phyloP scores from a whole-genome alignment of 2,797 vertebrate species.

The Phyllotis vaccarum region DNA sequence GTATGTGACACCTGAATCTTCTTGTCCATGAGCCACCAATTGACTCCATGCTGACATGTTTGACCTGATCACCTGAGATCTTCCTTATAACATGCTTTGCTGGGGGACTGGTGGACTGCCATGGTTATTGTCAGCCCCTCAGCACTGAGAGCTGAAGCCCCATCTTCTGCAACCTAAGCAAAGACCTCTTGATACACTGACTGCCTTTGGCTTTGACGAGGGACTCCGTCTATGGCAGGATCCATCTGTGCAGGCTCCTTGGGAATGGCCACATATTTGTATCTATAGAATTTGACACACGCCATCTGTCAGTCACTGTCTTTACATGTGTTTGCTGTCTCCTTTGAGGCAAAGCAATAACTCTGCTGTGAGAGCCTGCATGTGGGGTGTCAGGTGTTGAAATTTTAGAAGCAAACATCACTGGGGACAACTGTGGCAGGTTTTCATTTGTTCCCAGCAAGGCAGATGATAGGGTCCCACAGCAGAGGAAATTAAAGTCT shows the following conservation, averaged over 20 bases:
- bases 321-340: constrained; percentile 64
- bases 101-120: neutral
- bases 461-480: constrained; percentile 84
- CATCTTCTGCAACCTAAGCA: neutral
- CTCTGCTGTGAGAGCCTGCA: constrained; percentile 74
- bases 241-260: constrained; percentile 28
- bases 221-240: neutral
- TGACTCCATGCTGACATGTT: neutral
- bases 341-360: constrained; percentile 78
- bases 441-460: constrained; percentile 86
- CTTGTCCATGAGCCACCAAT: neutral
- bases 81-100: neutral
- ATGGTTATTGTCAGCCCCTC: neutral
- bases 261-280: constrained; percentile 35
- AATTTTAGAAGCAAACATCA: constrained; percentile 84
- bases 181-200: neutral
- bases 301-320: constrained; percentile 77
- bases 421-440: constrained; percentile 89
- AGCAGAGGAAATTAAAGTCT: constrained; percentile 89
- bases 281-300: constrained; percentile 68
- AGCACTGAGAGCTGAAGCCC: neutral
- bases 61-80: neutral
- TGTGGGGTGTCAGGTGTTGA: constrained; percentile 87
- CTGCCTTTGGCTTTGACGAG: neutral
- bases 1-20: neutral